Base-by-base conservation (phyloP, 1,140 invertebrate species). In the Platyura marginata region DNA sequence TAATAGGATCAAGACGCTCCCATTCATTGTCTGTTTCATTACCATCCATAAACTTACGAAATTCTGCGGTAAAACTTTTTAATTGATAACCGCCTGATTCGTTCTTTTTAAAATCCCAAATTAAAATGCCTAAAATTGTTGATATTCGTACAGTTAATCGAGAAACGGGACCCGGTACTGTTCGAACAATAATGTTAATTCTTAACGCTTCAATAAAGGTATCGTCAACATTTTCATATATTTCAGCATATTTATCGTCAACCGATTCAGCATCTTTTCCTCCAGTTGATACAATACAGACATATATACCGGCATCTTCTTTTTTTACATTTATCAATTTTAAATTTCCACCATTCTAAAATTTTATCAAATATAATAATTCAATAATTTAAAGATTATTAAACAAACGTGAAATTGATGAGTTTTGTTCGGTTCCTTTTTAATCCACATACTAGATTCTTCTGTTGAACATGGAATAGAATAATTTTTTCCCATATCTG, bases 51-150 rank as follows among this genome's bases (percentile, higher is more conserved):
- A 57, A 44, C 39, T 60, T 57, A 3, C 57, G 51, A 40, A 46
- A 60, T 47, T 60, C 57, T 9, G 57, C 57, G 3, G 57, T 60
- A 19, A 60, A 60, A 43, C 57, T 60, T 47, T 57, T 57, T 35
- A 60, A 48, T 6, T 57, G 57, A 49, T 59, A 60, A 37, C 57
- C 57, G 8, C 57, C 57, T 15, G 57, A 56, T 13, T 11, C 6
- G 34, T 52, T 55, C 0, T 49, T 54, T 46, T 57, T 57, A 41
- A 55, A 60, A 38, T 57, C 54, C 57, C 57, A 60, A 18, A 60
- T 57, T 22, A 60, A 54, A 48, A 59, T 56, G 10, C 57, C 57
- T 42, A 60, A 36, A 41, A 60, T 59, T 23, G 57, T 60, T 15
- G 57, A 60, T 33, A 57, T 55, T 42, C 59, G 59, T 34, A 60